phyloP scores from a whole-genome alignment of 2,888 invertebrate species.

The Psylliodes chrysocephalus region DNA sequence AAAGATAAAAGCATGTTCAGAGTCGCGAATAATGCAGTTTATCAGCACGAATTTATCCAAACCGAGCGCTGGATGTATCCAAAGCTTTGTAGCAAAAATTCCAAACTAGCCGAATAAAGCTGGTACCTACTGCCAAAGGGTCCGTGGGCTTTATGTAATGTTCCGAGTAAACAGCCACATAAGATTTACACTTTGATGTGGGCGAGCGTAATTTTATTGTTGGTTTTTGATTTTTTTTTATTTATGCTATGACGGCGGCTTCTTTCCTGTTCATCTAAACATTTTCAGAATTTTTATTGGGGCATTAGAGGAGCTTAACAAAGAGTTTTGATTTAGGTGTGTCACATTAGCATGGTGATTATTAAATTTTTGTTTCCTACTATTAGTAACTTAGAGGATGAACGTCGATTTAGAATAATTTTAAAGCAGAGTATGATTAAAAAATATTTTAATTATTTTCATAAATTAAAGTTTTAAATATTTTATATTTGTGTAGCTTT shows the following conservation, averaged over 20 bases:
- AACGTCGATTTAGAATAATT: too few relatives aligned
- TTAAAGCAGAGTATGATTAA: too few relatives aligned
- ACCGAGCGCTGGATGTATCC: constrained; percentile 15
- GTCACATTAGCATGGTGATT: not conserved
- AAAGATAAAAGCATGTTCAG: too few relatives aligned
- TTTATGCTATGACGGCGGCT: constrained; percentile 2
- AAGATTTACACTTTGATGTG: constrained; percentile 44
- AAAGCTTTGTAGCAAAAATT: constrained; percentile 27
- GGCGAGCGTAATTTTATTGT: constrained; percentile 39
- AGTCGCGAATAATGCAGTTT: not conserved
- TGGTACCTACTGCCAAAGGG: constrained; percentile 18
- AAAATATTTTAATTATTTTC: too few relatives aligned
- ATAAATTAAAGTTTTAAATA: too few relatives aligned
- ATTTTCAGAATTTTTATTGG: constrained; percentile 8
- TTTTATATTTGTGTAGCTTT: too few relatives aligned
- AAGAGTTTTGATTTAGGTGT: not conserved
- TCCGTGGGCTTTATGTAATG: constrained; percentile 35
- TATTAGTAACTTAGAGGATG: too few relatives aligned
- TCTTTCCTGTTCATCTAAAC: not conserved
- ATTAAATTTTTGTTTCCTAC: not conserved
- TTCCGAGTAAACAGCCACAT: constrained; percentile 35
- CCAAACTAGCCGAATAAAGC: constrained; percentile 34
- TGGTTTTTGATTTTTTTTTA: constrained; percentile 32
- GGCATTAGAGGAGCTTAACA: not conserved
- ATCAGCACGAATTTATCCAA: constrained; percentile 2